These are phyloP conservation scores for Spermophilus dauricus DNA, from an alignment of 2,113 vertebrate genomes.

Conservation along the genomic window DNA sequence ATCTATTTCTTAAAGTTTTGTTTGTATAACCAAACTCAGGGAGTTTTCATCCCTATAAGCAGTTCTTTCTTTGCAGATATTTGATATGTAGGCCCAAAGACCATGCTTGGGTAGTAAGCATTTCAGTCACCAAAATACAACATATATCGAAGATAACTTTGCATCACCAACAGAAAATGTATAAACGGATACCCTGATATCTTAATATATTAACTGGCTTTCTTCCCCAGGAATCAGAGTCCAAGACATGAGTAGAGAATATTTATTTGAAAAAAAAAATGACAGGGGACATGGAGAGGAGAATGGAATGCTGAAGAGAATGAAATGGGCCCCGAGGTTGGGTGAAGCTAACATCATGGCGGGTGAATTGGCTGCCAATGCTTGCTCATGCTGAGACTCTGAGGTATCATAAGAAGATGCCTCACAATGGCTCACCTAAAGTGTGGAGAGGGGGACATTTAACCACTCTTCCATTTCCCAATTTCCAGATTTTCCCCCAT, in stretches of 20 bases:
- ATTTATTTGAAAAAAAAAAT: slow-evolving; percentile 36
- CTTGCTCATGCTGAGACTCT: not conserved
- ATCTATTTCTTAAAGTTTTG: slow-evolving; percentile 1
- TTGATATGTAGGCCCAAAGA: slow-evolving; percentile 25
- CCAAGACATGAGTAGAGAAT: not conserved
- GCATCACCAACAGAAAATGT: not conserved
- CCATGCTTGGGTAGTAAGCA: not conserved
- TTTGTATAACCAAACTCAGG: not conserved
- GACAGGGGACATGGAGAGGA: rapidly evolving
- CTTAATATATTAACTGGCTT: not conserved
- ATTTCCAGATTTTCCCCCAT: not conserved
- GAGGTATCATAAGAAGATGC: not conserved
- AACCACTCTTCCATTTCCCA: not conserved
- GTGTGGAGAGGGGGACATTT: not conserved
- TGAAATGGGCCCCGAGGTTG: not conserved
- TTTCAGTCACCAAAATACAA: not conserved
- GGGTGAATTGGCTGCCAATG: not conserved
- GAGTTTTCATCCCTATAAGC: not conserved
- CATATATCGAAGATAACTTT: not conserved
- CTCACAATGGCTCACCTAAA: not conserved
- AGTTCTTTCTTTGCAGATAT: slow-evolving; percentile 16
- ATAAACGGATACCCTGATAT: not conserved
- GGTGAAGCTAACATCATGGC: not conserved
- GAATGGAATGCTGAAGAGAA: not conserved
- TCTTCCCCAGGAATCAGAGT: not conserved